Conservation (phyloP, 2,113 vertebrate genomes). For the Arizona elegans region DNA sequence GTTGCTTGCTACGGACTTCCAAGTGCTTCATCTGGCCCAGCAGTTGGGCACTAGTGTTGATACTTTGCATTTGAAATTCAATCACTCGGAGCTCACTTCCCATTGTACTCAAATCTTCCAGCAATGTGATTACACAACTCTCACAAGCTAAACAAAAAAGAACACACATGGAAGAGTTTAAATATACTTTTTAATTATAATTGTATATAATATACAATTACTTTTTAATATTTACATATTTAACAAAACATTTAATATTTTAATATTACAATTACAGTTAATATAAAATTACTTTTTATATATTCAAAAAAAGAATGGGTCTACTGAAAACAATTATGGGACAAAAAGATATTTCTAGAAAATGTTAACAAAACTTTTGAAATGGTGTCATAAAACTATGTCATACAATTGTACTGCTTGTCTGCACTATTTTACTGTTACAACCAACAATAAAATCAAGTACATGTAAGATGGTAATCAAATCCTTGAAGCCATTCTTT, state of each 20-base stretch:
- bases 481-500: neutral
- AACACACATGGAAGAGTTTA: constrained; percentile 17
- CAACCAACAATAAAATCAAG: neutral
- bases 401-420: neutral
- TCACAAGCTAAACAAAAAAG: constrained; percentile 79
- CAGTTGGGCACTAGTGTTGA: constrained; percentile 60
- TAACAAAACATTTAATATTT: too few species aligned
- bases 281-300: neutral
- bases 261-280: too few species aligned
- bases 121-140: constrained; percentile 85
- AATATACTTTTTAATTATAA: too few species aligned
- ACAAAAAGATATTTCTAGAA: neutral
- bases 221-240: too few species aligned
- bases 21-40: constrained; percentile 77
- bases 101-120: constrained; percentile 79
- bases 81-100: constrained; percentile 73
- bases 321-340: neutral
- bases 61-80: constrained; percentile 76
- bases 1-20: constrained; percentile 75
- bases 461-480: neutral
- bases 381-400: neutral
- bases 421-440: neutral
- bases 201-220: too few species aligned
- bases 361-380: constrained; percentile 14
- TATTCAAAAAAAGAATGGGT: constrained; percentile 21